These are phyloP conservation scores for Rotaria sp. DNA, from an alignment of 2,888 invertebrate genomes.

Conservation along the genomic window DNA sequence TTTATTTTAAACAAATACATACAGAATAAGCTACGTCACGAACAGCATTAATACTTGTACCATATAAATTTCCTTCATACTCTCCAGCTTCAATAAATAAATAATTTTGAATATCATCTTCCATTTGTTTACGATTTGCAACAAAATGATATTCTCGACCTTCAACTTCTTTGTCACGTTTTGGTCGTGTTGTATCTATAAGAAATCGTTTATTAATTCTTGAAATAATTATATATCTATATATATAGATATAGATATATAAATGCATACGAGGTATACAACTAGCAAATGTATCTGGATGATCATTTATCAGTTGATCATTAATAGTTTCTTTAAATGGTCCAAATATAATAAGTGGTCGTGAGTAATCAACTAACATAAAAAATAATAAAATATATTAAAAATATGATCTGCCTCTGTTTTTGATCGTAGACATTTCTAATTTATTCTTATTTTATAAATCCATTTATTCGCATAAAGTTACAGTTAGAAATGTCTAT, in stretches of 20 bases:
- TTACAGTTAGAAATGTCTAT: too few species aligned
- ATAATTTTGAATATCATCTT: slow-evolving; percentile 76
- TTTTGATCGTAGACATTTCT: too few species aligned
- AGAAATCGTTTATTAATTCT: not conserved
- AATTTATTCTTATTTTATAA: too few species aligned
- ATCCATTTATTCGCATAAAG: too few species aligned
- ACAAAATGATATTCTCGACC: slow-evolving; percentile 99
- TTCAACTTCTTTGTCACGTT: slow-evolving; percentile 90
- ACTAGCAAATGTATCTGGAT: slow-evolving; percentile 95
- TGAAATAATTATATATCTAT: too few species aligned
- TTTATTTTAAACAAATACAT: not conserved
- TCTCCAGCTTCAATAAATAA: slow-evolving; percentile 98
- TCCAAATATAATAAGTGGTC: slow-evolving; percentile 95
- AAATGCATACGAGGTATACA: slow-evolving; percentile 90
- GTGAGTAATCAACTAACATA: slow-evolving; percentile 69
- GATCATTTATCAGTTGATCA: slow-evolving; percentile 95
- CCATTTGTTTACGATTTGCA: slow-evolving; percentile 89
- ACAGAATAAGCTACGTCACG: slow-evolving; percentile 76
- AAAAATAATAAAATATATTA: not conserved
- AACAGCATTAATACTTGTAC: slow-evolving; percentile 93
- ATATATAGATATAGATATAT: too few species aligned
- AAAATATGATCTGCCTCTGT: too few species aligned
- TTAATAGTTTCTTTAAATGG: slow-evolving; percentile 97
- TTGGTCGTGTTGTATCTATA: slow-evolving; percentile 78
- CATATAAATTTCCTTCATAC: slow-evolving; percentile 98